These are phyloP conservation scores for Tetragnatha montana DNA, from an alignment of 2,888 invertebrate species.

Conservation along the genomic window DNA sequence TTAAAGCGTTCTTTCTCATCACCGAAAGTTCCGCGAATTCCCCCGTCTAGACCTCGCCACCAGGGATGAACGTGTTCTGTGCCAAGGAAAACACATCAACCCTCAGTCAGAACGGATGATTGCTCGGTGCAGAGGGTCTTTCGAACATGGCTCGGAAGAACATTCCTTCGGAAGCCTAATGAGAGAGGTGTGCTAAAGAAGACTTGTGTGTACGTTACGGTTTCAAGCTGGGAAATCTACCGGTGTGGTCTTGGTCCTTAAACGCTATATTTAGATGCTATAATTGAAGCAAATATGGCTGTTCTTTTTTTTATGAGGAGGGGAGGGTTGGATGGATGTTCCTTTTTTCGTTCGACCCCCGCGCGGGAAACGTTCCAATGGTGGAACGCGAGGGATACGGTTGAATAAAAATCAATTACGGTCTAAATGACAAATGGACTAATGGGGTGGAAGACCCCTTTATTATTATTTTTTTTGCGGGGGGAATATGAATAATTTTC, in stretches of 20 bases:
- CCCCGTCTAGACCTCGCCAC: constrained; percentile 22
- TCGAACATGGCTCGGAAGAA: neutral
- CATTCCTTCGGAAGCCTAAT: constrained; percentile 41
- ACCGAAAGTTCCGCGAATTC: constrained; percentile 16
- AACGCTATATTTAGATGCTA: constrained; percentile 49
- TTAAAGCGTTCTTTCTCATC: neutral
- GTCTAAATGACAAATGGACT: neutral
- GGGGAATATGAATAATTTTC: neutral
- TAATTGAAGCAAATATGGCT: constrained; percentile 20
- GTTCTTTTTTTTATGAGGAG: neutral
- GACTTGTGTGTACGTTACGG: constrained; percentile 54
- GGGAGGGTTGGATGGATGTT: neutral
- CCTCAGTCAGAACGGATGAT: constrained; percentile 8
- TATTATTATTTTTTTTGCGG: neutral
- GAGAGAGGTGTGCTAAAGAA: constrained; percentile 26
- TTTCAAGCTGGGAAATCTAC: constrained; percentile 33
- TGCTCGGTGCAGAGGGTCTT: neutral
- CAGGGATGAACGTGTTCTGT: constrained; percentile 9
- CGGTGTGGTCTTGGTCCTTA: constrained; percentile 43
- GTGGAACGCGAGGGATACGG: constrained; percentile 8
- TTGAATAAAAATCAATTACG: constrained; percentile 31
- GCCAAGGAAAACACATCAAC: constrained; percentile 63
- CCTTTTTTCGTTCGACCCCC: neutral
- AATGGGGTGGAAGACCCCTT: neutral
- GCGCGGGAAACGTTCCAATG: neutral